A percentile compares a stretch with the other conserved stretches of the same genome.
These are phyloP conservation scores for Drosophila takahashii DNA, from an alignment of 1,140 invertebrate genomes.

Conservation along the genomic window DNA sequence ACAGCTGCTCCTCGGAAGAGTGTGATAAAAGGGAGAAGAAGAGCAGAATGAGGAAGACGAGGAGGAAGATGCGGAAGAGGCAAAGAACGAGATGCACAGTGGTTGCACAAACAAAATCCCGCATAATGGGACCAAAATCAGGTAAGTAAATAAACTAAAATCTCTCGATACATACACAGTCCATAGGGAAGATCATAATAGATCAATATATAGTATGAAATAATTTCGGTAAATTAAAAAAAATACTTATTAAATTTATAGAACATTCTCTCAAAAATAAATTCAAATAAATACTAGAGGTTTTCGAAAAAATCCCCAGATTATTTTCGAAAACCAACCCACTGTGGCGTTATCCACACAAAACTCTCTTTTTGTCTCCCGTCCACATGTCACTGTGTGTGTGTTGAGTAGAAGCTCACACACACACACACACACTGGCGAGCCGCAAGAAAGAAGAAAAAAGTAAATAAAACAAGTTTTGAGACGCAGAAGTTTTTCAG, in stretches of 20 bases:
- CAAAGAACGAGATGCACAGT: constrained; percentile 23
- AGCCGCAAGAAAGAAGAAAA: constrained; percentile 38
- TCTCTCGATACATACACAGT: not conserved
- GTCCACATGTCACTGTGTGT: constrained; percentile 34
- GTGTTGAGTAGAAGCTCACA: constrained; percentile 63
- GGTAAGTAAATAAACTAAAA: constrained; percentile 4
- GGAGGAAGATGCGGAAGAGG: constrained; percentile 7
- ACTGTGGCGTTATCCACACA: constrained; percentile 45
- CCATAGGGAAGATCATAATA: not conserved
- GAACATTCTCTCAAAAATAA: not conserved
- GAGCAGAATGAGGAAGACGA: constrained; percentile 1
- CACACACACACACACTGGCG: constrained; percentile 31
- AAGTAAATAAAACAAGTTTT: constrained; percentile 72
- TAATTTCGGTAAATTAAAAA: too few relatives aligned
- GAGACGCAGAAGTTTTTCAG: constrained; percentile 75
- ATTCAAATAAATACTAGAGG: not conserved
- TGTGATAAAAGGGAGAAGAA: constrained; percentile 20
- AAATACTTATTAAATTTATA: not conserved
- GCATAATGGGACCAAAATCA: not conserved
- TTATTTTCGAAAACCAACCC: constrained; percentile 12
- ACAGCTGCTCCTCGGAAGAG: constrained; percentile 44
- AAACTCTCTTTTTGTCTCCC: constrained; percentile 42
- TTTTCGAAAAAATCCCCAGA: not conserved
- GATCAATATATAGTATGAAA: not conserved
- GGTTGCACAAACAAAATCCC: constrained; percentile 14